Evolutionary conservation across 1,140 invertebrate species (phyloP), one percentile per base, ranked within the genome.

Genomic region (Melitaea cinxia): DNA sequence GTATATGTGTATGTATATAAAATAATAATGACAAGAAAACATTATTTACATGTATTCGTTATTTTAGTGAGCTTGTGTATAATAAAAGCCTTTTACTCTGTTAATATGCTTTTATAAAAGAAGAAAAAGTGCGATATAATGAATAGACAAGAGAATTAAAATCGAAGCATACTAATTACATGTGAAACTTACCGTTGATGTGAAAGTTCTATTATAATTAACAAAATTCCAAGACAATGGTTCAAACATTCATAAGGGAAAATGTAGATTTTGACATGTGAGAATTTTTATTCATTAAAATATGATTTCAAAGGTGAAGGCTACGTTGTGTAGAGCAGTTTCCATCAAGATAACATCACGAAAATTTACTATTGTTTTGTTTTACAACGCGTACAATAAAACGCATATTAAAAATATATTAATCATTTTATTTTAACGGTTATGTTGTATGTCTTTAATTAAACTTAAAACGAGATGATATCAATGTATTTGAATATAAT

Each of bases 311-410:
- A 42, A 53, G 49, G 47, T 61, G 59, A 61, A 61, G 59, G 59
- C 59, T 61, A 53, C 49, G 35, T 14, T 12, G 30, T 37, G 21
- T 55, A 42, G 59, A 54, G 33, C 49, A 19, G 50, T 45, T 28
- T 17, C 55, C 54, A 35, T 28, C 10, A 23, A 62, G 60, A 62
- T 62, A 62, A 24, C 60, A 62, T 62, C 60, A 45, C 35, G 33
- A 62, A 62, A 28, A 37, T 14, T 14, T 54, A 53, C 49, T 3
- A 58, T 47, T 33, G 42, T 58, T 1, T 6, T 10, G 21, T 14
- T 57, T 55, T 42, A 56, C 14, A 10, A 50, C 26, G 49, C 19
- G 42, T 58, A 42, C 39, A 47, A 45, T 56, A 45, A 49, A 58
- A 58, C 56, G 42, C 17, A 49, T 7, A 28, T 9, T 47, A 58